These are phyloP conservation scores for Sinotaia quadrata DNA, from an alignment of 2,888 invertebrate species.

Conservation along the genomic window DNA sequence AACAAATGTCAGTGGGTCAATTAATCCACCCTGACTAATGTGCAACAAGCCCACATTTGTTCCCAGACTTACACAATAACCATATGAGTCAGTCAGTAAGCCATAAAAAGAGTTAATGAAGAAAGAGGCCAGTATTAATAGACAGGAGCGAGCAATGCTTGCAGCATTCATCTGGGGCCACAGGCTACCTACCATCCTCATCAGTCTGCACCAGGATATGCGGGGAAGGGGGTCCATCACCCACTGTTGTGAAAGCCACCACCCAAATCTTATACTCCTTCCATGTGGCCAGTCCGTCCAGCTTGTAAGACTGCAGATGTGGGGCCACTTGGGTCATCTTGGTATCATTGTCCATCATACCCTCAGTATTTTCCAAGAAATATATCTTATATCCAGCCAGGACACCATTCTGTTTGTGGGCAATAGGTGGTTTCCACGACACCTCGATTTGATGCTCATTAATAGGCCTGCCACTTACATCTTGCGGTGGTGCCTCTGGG, in stretches of 20 bases:
- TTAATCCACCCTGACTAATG: too few relatives aligned
- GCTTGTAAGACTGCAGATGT: slow-evolving; percentile 76
- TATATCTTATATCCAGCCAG: slow-evolving; percentile 66
- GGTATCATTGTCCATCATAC: slow-evolving; percentile 77
- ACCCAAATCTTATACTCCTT: slow-evolving; percentile 98
- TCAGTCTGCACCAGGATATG: slow-evolving; percentile 94
- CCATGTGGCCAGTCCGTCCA: slow-evolving; percentile 94
- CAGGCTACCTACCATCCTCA: slow-evolving; percentile 93
- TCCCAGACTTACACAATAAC: too few relatives aligned
- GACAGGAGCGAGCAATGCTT: background rate
- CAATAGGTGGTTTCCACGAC: slow-evolving; percentile 93
- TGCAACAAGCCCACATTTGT: too few relatives aligned
- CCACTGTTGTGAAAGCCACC: slow-evolving; percentile 94
- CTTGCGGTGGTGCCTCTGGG: slow-evolving; percentile 96
- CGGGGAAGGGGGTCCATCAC: slow-evolving; percentile 93
- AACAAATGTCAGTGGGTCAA: too few relatives aligned
- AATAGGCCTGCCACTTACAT: slow-evolving; percentile 89
- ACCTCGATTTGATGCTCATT: slow-evolving; percentile 92
- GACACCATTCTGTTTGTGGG: slow-evolving; percentile 88
- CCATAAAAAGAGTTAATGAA: background rate
- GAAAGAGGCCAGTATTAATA: background rate
- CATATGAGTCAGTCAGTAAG: too few relatives aligned
- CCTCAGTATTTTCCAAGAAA: slow-evolving; percentile 72
- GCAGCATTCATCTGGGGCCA: background rate
- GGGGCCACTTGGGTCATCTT: slow-evolving; percentile 60